A percentile compares a stretch with the other conserved stretches of the same genome.
These are phyloP conservation scores for Operophtera brumata DNA, from an alignment of 2,888 invertebrate genomes.

Conservation along the genomic window DNA sequence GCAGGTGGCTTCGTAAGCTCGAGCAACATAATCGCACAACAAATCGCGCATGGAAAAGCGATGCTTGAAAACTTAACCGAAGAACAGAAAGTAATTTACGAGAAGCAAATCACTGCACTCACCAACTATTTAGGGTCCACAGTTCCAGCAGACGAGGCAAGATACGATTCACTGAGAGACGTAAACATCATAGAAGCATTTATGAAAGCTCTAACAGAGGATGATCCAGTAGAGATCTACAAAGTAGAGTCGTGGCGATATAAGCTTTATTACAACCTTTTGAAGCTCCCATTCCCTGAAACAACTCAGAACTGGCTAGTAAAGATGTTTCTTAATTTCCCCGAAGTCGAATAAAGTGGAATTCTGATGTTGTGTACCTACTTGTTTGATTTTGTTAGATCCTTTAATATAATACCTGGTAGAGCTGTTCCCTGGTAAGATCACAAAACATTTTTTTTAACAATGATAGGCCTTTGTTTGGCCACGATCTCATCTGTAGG, in stretches of 20 bases:
- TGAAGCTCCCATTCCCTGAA: constrained; percentile 81
- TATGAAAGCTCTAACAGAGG: constrained; percentile 81
- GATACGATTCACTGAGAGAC: constrained; percentile 75
- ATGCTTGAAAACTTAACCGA: constrained; percentile 84
- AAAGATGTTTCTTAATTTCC: constrained; percentile 83
- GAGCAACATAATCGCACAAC: constrained; percentile 85
- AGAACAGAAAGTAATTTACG: constrained; percentile 84
- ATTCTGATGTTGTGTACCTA: no score
- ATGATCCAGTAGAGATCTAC: constrained; percentile 82
- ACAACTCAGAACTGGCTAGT: constrained; percentile 81
- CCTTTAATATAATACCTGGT: no score
- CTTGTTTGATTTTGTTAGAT: no score
- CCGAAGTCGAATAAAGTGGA: constrained; percentile 48
- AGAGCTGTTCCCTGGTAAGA: no score
- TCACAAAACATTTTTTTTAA: no score
- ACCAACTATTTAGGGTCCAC: constrained; percentile 78
- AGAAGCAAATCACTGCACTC: constrained; percentile 83
- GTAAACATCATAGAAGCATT: constrained; percentile 81
- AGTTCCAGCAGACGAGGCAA: constrained; percentile 57
- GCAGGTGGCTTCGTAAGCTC: constrained; percentile 85
- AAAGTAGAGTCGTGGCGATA: constrained; percentile 86
- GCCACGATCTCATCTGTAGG: no score
- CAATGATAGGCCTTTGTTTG: no score
- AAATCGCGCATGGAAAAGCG: constrained; percentile 79
- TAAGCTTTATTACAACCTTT: constrained; percentile 83